Percentiles rank a stretch among this genome's conserved stretches.
Conservation (phyloP, 2,113 vertebrate species). For the Oreocharis arfaki region DNA sequence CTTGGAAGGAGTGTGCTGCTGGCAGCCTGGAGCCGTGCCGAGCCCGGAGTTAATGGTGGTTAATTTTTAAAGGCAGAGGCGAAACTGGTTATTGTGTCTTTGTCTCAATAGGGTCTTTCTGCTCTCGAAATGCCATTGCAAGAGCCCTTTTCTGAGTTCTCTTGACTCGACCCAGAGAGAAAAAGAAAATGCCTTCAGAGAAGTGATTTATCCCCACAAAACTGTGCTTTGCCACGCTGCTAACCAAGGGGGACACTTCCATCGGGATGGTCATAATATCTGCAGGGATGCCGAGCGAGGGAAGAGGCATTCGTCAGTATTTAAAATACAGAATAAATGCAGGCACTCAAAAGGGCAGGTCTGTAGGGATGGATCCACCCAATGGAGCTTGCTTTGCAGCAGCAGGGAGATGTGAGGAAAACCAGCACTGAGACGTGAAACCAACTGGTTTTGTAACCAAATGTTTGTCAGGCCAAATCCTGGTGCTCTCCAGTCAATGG, state of each 20-base stretch:
- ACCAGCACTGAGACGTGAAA: background rate
- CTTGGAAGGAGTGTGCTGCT: slow-evolving; percentile 40
- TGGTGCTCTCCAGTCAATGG: background rate
- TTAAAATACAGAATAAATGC: background rate
- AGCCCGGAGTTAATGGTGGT: slow-evolving; percentile 48
- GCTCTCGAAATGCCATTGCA: slow-evolving; percentile 5
- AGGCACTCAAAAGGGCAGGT: background rate
- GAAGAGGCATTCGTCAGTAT: background rate
- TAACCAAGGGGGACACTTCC: background rate
- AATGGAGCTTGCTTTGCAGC: background rate
- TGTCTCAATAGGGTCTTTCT: slow-evolving; percentile 43
- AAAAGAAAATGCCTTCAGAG: background rate
- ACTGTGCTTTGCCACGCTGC: background rate
- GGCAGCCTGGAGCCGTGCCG: slow-evolving; percentile 26
- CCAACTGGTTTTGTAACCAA: background rate
- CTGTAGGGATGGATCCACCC: background rate
- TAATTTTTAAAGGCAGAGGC: slow-evolving; percentile 62
- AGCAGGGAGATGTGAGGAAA: background rate
- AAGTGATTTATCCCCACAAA: background rate
- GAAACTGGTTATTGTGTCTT: slow-evolving; percentile 24
- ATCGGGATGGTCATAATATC: accelerated
- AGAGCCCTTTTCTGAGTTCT: background rate
- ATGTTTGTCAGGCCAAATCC: background rate
- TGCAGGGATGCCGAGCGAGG: background rate
- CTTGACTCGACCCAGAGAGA: background rate